phyloP scores from a whole-genome alignment of 2,797 vertebrate genomes.

The Anabas testudineus region DNA sequence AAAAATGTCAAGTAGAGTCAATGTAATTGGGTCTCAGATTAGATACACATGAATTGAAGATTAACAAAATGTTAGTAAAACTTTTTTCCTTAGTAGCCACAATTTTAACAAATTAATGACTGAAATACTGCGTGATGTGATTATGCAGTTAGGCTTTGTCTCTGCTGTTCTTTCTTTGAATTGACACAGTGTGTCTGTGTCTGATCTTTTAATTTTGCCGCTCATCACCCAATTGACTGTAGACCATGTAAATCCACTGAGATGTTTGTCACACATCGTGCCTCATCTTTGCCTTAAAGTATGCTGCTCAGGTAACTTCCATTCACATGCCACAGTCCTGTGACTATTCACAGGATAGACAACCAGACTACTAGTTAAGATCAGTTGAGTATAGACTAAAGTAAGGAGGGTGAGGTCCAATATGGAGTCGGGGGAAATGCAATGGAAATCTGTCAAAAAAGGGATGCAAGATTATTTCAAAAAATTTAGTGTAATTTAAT shows the following conservation, averaged over 20 bases:
- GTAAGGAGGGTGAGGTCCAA: slow-evolving; percentile 31
- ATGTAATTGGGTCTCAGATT: too few relatives aligned
- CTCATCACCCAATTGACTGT: neutral
- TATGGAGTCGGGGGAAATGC: slow-evolving; percentile 41
- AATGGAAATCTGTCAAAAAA: slow-evolving; percentile 29
- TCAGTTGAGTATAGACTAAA: neutral
- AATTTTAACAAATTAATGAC: neutral
- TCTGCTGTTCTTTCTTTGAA: slow-evolving; percentile 4
- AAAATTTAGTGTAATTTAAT: too few relatives aligned
- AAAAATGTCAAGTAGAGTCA: neutral
- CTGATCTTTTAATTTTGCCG: neutral
- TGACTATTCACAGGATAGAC: neutral
- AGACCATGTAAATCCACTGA: slow-evolving; percentile 7
- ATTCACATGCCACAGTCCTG: neutral
- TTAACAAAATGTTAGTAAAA: neutral
- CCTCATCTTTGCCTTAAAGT: slow-evolving; percentile 22
- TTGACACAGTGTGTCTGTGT: neutral
- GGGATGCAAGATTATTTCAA: too few relatives aligned
- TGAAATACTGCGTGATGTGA: too few relatives aligned
- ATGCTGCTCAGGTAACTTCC: slow-evolving; percentile 33
- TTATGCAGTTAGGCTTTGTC: neutral
- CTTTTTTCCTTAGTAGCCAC: too few relatives aligned
- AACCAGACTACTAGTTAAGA: slow-evolving; percentile 1
- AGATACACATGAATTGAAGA: neutral
- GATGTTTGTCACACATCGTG: slow-evolving; percentile 11